These are phyloP conservation scores for Hyles vespertilio DNA, from an alignment of 1,140 invertebrate species.

Conservation along the genomic window DNA sequence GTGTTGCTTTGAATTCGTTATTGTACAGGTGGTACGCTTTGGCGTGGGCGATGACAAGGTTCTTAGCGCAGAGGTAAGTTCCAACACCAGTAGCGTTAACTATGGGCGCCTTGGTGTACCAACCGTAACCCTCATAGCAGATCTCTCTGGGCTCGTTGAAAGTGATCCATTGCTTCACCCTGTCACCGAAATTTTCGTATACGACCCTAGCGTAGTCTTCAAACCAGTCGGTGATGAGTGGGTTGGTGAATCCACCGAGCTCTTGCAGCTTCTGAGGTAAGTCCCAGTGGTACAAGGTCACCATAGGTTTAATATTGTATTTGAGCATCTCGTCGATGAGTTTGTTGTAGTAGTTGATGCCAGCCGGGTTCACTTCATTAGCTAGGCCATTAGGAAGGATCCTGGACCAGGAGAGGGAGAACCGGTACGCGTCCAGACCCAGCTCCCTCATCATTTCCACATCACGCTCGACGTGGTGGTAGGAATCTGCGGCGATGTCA, in stretches of 20 bases:
- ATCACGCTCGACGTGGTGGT: constrained; percentile 46
- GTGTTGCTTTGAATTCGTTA: constrained; percentile 41
- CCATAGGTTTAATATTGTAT: constrained; percentile 57
- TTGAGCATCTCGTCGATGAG: constrained; percentile 73
- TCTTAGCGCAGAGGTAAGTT: constrained; percentile 74
- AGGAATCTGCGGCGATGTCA: constrained; percentile 42
- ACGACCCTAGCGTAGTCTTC: constrained; percentile 73
- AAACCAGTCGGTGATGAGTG: constrained; percentile 69
- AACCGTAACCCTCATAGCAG: constrained; percentile 53
- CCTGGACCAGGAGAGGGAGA: constrained; percentile 55
- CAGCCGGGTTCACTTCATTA: constrained; percentile 70
- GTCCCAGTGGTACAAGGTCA: constrained; percentile 61
- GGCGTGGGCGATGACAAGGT: constrained; percentile 76
- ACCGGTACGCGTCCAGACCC: constrained; percentile 47
- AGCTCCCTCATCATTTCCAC: constrained; percentile 56
- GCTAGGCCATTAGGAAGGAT: constrained; percentile 75
- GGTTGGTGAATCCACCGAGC: constrained; percentile 50
- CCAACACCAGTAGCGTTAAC: constrained; percentile 48
- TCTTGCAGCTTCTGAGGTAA: constrained; percentile 54
- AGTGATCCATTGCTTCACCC: constrained; percentile 69
- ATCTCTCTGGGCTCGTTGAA: constrained; percentile 72
- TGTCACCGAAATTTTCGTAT: constrained; percentile 71
- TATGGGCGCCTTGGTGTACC: constrained; percentile 40
- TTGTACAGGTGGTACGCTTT: constrained; percentile 68
- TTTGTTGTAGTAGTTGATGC: constrained; percentile 77